Base-by-base conservation (phyloP, 2,797 vertebrate genomes). In the Thripadectes ignobilis region DNA sequence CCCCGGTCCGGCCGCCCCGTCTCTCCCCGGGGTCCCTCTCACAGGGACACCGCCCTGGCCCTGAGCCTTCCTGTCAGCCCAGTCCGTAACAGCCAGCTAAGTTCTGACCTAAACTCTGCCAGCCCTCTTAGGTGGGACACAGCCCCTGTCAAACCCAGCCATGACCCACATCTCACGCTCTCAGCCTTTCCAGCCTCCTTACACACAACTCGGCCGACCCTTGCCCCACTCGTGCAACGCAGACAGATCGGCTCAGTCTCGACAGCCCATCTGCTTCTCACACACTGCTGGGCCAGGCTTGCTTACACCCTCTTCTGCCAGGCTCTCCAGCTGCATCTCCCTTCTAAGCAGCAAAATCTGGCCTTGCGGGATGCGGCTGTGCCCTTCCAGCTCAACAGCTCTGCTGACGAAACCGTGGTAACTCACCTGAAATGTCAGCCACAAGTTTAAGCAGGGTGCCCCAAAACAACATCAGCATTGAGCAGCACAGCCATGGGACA, bases 31-130 rank as follows among this genome's bases (percentile, higher is more conserved):
- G n/a, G 3, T 32, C 26, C 29, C 26, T 24, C 23, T 55, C 12
- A 1, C 13, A 6, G 22, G 32, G 15, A 22, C 41, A 29, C 34
- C 6, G 19, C 51, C 34, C 62, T 19, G 24, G 11, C 63, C 48
- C 57, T 6, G 19, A 32, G 26, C 49, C 36, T 29, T 71, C 26
- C 38, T 12, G 34, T 32, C 46, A 21, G 32, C 20, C 24, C 65
- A 22, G 1, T 12, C 12, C 14, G 0, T 11, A 27, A 45, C 43
- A 23, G 5, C 8, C 51, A 27, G 38, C 20, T 20, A 10, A 27
- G 16, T 20, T 48, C 45, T 34, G 21, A 13, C 32, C 36, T 24
- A 9, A 74, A 38, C 32, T 63, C 46, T 29, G 26, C 34, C 43
- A 7, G 49, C 34, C 49, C 24, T 5, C 9, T 16, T 29, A 10